These are phyloP conservation scores for Geopemphigus sp. DNA, from an alignment of 1,140 invertebrate species.

Conservation along the genomic window DNA sequence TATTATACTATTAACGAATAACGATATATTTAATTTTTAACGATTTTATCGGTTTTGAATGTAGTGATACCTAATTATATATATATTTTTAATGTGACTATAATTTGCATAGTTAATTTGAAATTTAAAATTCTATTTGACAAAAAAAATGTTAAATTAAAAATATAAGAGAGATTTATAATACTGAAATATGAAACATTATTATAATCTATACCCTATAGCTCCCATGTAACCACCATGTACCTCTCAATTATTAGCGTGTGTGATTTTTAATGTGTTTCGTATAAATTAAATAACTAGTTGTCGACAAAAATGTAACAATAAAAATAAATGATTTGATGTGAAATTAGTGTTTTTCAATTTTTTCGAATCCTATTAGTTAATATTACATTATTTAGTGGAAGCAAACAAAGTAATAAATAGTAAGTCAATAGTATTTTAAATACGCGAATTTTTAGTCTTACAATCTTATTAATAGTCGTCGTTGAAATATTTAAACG, in stretches of 20 bases:
- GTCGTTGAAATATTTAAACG: no score
- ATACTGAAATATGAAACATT: conserved; percentile 31
- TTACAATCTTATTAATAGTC: no score
- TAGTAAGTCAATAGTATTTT: no score
- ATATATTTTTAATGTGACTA: not conserved
- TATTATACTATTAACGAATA: not conserved
- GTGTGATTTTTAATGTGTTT: conserved; percentile 15
- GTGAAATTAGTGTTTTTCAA: not conserved
- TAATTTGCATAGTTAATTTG: not conserved
- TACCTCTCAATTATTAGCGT: not conserved
- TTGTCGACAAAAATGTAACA: not conserved
- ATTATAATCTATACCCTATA: not conserved
- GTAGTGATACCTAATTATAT: not conserved
- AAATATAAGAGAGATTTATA: conserved; percentile 1
- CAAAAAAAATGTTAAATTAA: not conserved
- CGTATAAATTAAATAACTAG: conserved; percentile 2
- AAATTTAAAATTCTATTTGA: no score
- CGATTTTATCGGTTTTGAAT: no score
- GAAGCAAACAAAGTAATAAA: no score
- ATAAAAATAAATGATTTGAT: not conserved
- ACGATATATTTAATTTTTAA: not conserved
- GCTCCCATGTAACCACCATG: not conserved
- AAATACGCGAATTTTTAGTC: no score
- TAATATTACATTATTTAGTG: no score
- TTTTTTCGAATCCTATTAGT: not conserved